Percentiles rank a stretch among this genome's conserved stretches.
phyloP scores from a whole-genome alignment of 92 coral and sea anemone genomes.

The Parazoanthus darwini region DNA sequence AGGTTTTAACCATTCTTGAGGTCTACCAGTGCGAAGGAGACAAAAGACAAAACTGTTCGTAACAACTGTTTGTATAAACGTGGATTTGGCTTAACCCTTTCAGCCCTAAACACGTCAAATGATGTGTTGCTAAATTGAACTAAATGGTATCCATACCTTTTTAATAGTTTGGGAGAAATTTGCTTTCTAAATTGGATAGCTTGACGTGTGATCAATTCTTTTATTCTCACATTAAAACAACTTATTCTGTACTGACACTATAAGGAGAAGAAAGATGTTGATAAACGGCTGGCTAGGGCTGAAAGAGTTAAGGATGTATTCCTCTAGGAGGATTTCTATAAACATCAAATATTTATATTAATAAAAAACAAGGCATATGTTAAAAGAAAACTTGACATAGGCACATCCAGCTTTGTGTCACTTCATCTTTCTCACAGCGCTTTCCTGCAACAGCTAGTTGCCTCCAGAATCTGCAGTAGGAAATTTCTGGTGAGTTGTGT shows the following conservation, averaged over 20 bases:
- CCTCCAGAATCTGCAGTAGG: conserved; percentile 31
- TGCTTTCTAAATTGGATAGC: too few species aligned
- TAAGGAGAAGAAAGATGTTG: too few species aligned
- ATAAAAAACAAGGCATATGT: background rate
- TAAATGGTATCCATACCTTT: too few species aligned
- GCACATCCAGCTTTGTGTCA: background rate
- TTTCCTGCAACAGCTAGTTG: conserved; percentile 10
- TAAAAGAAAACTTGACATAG: conserved; percentile 9
- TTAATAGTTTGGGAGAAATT: too few species aligned
- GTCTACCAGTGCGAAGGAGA: conserved; percentile 28
- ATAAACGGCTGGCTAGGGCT: background rate
- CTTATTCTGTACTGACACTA: too few species aligned
- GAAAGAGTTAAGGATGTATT: background rate
- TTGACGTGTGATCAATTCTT: too few species aligned
- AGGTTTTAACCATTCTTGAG: background rate
- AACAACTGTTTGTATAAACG: conserved; percentile 14
- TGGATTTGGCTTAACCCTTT: background rate
- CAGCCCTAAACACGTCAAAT: too few species aligned
- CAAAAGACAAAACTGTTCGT: conserved; percentile 14
- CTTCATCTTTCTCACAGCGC: background rate
- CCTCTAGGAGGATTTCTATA: conserved; percentile 28
- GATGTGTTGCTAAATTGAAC: too few species aligned
- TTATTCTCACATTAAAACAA: too few species aligned
- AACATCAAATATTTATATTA: conserved; percentile 9
- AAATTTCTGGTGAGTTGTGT: background rate